Evolutionary conservation across 1,140 invertebrate genomes (phyloP), one percentile per base, ranked within the genome.

Genomic region (Drosophila melanica): DNA sequence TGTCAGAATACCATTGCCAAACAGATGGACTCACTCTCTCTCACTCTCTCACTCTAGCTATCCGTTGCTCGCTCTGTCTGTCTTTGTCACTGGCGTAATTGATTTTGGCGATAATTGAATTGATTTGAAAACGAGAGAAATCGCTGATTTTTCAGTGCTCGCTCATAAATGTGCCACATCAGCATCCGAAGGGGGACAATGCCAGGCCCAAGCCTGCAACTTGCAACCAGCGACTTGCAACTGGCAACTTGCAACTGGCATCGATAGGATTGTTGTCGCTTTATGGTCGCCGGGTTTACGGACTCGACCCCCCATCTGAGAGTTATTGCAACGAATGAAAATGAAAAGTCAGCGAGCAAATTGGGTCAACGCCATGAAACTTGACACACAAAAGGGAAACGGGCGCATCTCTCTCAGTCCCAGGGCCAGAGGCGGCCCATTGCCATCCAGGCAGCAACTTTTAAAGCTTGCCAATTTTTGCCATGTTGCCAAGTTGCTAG

Each of bases 71-170:
- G 18, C 14, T 14, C 23, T 42, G 37, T n/a, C 30, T 45, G 27
- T 55, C 66, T 64, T 42, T 70, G 55, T 79, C 62, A 69, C 41
- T 39, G 60, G 55, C 50, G 79, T 81, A 81, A 81, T 81, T 81
- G 79, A 81, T 81, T 81, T 78, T 74, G 75, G 75, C 79, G 75
- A 78, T 81, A 81, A 81, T 81, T 81, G 79, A 81, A 81, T 81
- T 81, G 75, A 81, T 75, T 81, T 68, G 65, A 55, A 53, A 77
- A 59, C 63, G 64, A 76, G 71, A 57, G 72, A 82, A 82, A 84
- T 63, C 72, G 80, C 81, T 81, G 79, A 81, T 81, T 81, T 81
- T 81, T 81, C 79, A 81, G 64, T 81, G 64, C 44, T 50, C 44
- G 58, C 62, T 68, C 59, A 58, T 75, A 79, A 84, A 82, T 72